Evolutionary conservation across 2,113 vertebrate genomes (phyloP).

Genomic region (Cyphomyrus discorhynchus): DNA sequence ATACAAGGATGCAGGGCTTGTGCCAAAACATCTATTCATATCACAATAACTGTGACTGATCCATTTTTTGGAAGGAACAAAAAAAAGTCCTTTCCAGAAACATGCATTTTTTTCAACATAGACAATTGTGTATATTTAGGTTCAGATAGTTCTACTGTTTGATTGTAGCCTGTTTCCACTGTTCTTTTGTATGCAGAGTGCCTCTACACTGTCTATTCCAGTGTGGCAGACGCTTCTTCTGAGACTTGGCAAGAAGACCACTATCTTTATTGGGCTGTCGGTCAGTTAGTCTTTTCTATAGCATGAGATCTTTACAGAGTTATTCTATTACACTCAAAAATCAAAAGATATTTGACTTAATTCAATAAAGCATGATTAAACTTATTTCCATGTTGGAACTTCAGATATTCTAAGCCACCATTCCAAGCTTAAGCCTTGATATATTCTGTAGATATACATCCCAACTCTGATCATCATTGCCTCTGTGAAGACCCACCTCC

Average conservation of each 20-base stretch:
- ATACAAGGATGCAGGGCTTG: background rate
- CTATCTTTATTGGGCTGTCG: constrained; percentile 44
- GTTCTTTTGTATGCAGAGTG: constrained; percentile 33
- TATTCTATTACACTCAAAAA: background rate
- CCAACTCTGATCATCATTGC: constrained; percentile 43
- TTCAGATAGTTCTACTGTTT: background rate
- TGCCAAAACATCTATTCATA: background rate
- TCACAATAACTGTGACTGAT: background rate
- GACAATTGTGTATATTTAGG: background rate
- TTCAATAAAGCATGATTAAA: background rate
- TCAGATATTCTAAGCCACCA: background rate
- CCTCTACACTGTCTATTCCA: constrained; percentile 47
- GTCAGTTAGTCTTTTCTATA: constrained; percentile 33
- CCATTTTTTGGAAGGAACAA: background rate
- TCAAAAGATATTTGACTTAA: background rate
- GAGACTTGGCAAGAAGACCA: constrained; percentile 54
- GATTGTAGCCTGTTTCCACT: background rate
- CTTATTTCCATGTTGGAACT: background rate
- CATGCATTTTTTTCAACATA: background rate
- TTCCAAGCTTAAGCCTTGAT: background rate
- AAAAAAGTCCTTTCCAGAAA: background rate
- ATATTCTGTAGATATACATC: constrained; percentile 41
- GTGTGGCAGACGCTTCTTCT: constrained; percentile 52
- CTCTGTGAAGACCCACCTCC: constrained; percentile 35
- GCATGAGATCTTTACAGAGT: background rate